Evolutionary conservation across 2,113 vertebrate genomes (phyloP), one percentile per base, ranked within the genome.

Genomic region (Abramis brama): DNA sequence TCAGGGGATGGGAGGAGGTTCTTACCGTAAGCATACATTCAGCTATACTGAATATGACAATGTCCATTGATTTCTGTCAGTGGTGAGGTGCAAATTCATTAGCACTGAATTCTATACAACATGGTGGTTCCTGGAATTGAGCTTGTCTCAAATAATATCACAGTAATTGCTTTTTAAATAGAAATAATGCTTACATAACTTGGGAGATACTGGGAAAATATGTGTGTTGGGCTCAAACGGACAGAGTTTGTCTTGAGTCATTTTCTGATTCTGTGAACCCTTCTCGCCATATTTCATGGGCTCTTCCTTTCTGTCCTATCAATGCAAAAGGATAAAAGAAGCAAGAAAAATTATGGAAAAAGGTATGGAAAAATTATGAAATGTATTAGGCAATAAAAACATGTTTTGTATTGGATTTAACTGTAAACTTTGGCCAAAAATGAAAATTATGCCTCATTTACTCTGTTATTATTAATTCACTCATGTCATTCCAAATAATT

Each of bases 61-160:
- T 36, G 8, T 64, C 13, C 36, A 64, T 80, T 80, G 78, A 80
- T 80, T 80, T 80, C 59, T 47, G 21, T 64, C 78, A 80, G 57
- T 25, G 59, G n/a, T 60, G 36, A 62, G 57, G 57, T 17, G n/a
- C 57, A 47, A 47, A 80, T 80, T 64, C 78, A 47, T 80, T 64
- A 80, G 36, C 39, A 45, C n/a, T 43, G 15, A n/a, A 43, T 62
- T 79, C 21, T 43, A 5, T 15, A 45, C 27, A 47, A 76, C 9
- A 80, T 1, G n/a, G 39, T 80, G 36, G 15, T 6, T 80, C 36
- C 1, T 17, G 23, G 23, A 39, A 27, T 17, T 2, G 5, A 39
- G n/a, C 39, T 62, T 27, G 78, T 47, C 7, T 80, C 23, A 45
- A 64, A 80, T 64, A 45, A 80, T 64, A 64, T 45, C 13, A 64